Evolutionary conservation across 2,113 vertebrate species (phyloP).

Genomic region (Syngnathus floridae): DNA sequence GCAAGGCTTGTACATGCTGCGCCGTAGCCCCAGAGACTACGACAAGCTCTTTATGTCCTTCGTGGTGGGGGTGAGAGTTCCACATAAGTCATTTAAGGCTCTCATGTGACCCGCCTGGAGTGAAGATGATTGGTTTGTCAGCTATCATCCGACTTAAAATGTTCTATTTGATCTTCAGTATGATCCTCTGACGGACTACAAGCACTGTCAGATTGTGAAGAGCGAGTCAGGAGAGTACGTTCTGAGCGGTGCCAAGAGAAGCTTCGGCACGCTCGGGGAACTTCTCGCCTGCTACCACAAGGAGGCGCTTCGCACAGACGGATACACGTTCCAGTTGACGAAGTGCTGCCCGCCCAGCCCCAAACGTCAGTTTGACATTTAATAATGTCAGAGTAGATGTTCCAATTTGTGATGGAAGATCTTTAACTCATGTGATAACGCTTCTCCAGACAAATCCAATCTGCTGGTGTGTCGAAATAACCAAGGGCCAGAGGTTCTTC

Average conservation of each 20-base stretch:
- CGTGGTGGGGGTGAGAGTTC: constrained; percentile 77
- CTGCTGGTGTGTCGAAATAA: constrained; percentile 87
- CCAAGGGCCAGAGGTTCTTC: constrained; percentile 73
- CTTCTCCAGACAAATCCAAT: constrained; percentile 85
- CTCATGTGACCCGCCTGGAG: background rate
- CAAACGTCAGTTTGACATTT: constrained; percentile 75
- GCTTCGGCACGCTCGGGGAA: constrained; percentile 82
- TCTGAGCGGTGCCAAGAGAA: constrained; percentile 86
- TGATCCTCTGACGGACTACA: constrained; percentile 79
- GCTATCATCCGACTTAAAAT: background rate
- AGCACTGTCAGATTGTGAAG: constrained; percentile 90
- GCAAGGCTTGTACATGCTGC: constrained; percentile 86
- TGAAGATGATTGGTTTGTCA: background rate
- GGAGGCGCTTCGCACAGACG: constrained; percentile 93
- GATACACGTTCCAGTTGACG: constrained; percentile 89
- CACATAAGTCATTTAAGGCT: background rate
- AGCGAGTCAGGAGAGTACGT: constrained; percentile 81
- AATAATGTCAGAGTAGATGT: too few species aligned
- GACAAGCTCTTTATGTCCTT: constrained; percentile 95
- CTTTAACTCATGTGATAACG: background rate
- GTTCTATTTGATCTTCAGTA: constrained; percentile 51
- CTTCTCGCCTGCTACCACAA: constrained; percentile 93
- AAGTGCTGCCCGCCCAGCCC: constrained; percentile 86
- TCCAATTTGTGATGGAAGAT: background rate
- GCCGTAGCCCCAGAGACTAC: constrained; percentile 91